Conservation (phyloP, 2,113 vertebrate genomes). For the Scytalopus superciliaris region DNA sequence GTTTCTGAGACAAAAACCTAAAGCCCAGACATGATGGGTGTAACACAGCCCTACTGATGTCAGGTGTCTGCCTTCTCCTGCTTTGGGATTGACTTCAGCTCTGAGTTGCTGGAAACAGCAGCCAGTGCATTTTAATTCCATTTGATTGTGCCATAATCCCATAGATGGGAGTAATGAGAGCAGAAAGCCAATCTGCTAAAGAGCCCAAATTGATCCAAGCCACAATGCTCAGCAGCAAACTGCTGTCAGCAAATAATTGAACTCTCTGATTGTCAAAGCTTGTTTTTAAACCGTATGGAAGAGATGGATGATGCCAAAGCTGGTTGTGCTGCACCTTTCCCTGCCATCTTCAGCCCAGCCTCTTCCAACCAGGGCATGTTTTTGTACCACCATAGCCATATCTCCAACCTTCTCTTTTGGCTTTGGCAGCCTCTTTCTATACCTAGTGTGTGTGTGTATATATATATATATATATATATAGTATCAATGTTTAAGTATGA, state of each 20-base stretch:
- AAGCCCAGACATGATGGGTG: not conserved
- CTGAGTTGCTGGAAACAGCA: not conserved
- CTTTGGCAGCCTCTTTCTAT: not conserved
- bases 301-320: not conserved
- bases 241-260: slow-evolving; percentile 15
- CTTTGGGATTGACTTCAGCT: not conserved
- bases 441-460: not conserved
- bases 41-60: not conserved
- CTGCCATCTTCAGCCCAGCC: not conserved
- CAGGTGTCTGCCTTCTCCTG: not conserved
- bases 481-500: slow-evolving; percentile 36
- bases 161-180: not conserved
- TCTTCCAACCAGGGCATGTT: not conserved
- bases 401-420: not conserved
- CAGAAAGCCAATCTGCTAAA: slow-evolving; percentile 52
- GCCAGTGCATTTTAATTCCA: slow-evolving; percentile 20
- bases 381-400: not conserved
- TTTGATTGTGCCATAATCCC: not conserved
- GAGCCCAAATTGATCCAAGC: slow-evolving; percentile 25
- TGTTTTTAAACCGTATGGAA: not conserved
- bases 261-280: not conserved
- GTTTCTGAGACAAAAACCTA: not conserved
- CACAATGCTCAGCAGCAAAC: slow-evolving; percentile 12
- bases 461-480: not conserved
- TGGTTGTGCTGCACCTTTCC: not conserved